Evolutionary conservation across 2,797 vertebrate genomes (phyloP), one percentile per base, ranked within the genome.

Genomic region (Pteropus rufus): DNA sequence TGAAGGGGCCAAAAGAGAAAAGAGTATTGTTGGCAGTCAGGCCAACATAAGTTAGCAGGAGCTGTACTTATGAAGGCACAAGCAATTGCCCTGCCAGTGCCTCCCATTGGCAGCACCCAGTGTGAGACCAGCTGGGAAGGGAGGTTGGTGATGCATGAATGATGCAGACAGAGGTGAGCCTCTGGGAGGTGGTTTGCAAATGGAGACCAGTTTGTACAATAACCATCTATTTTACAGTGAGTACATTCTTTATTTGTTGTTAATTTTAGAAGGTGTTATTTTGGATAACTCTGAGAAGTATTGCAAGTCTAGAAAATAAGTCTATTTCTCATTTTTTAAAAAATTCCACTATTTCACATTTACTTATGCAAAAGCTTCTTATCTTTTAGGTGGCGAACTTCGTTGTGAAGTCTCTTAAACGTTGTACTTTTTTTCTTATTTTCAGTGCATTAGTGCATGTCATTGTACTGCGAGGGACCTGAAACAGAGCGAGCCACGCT

Each of bases 241-340:
- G 69, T 12, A 24, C 31, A 31, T 90, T 94, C 52, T 70, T 94
- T 93, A 84, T 69, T 16, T 15, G 12, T 41, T 41, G 54, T 97
- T 76, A 82, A 94, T 96, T 94, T 97, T 90, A 85, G 80, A 88
- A 85, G 65, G 12, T 94, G 29, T 91, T 85, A 56, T 94, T 96
- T 96, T 80, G 46, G 39, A 80, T 76, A 79, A 88, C 89, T 56
- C 73, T 39, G 60, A 92, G 93, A 93, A 91, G 54, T 83, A 44
- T 54, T 44, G 15, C 31, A 64, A 83, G 52, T 14, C 39, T 39
- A 86, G 87, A 95, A 95, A 92, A 73, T 49, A 60, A 6, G 11
- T 80, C 41, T 4, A 5, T 83, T 95, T 95, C 39, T 93, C 56
- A 79, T 87, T 75, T 75, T 6, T 6, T 1, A 21, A 39, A 60